A percentile compares a stretch with the other conserved stretches of the same genome.
Conservation (phyloP, 2,797 vertebrate genomes). For the Poecilia wingei region DNA sequence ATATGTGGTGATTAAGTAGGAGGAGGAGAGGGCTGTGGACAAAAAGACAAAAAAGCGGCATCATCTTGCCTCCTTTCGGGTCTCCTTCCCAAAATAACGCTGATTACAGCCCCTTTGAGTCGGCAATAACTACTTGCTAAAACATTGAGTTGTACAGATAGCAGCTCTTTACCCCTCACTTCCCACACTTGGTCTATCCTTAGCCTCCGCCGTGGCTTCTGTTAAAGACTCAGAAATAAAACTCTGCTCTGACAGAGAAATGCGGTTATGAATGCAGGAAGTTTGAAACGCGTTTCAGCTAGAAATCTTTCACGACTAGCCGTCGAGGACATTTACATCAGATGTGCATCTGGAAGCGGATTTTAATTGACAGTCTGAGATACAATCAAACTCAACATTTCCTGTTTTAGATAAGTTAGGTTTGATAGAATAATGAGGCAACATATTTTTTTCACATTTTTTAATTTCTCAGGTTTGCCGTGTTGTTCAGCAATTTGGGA, state of each 20-base stretch:
- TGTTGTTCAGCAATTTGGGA: not conserved
- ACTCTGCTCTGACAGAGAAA: conserved; percentile 2
- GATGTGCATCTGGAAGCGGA: not conserved
- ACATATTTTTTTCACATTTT: not conserved
- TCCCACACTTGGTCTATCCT: conserved; percentile 51
- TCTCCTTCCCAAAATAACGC: conserved; percentile 60
- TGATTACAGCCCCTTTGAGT: conserved; percentile 71
- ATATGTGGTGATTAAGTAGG: conserved; percentile 56
- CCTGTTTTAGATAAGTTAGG: not conserved
- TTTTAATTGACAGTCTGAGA: not conserved
- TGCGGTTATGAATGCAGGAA: not conserved
- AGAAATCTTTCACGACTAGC: not conserved
- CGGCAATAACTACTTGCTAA: conserved; percentile 60
- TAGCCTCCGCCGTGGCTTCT: conserved; percentile 9
- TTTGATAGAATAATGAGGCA: not conserved
- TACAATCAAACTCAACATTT: not conserved
- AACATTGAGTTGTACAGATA: conserved; percentile 42
- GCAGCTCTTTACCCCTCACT: conserved; percentile 28
- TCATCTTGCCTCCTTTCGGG: conserved; percentile 33
- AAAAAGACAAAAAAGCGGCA: conserved; percentile 36
- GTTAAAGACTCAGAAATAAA: conserved; percentile 6
- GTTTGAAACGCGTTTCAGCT: not conserved
- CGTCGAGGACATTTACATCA: not conserved
- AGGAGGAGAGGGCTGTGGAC: conserved; percentile 36
- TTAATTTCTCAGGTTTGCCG: not conserved